Base-by-base conservation (phyloP, 2,797 vertebrate genomes). In the Halcyon chelicuti region DNA sequence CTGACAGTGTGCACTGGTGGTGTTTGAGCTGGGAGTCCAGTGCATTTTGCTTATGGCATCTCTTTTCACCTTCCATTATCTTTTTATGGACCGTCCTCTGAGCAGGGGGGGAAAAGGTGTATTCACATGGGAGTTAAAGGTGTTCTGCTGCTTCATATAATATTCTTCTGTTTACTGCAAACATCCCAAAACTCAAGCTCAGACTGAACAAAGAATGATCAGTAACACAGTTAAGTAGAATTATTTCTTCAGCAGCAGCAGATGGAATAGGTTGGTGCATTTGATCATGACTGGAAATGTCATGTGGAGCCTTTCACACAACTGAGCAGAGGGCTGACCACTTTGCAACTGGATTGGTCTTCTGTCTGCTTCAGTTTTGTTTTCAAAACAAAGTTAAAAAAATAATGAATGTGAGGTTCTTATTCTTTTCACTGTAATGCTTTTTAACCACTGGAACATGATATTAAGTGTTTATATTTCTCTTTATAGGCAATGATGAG, bases 401-500 rank as follows among this genome's bases (percentile, higher is more conserved):
- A 52, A 52, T 31, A n/a, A 31, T 55, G 20, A 55, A n/a, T n/a
- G 19, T 55, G 18, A 31, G 55, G 31, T 33, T 81, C 26, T 19
- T 13, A 25, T 82, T 61, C 61, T 65, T 72, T 67, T 49, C 16
- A 35, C 31, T 33, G 1, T 39, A 76, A 65, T 46, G 44, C 26
- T 77, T 93, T 92, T 71, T 89, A 77, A 81, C 26, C 14, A 37
- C 66, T 90, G 57, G 31, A 83, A 67, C 33, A 12, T 73, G 35
- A 35, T 81, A 10, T 76, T 94, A 93, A 96, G n/a, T 97, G 23
- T 78, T 88, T 98, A 87, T 95, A 37, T 96, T 97, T 91, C 78
- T 96, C 88, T 96, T 97, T 90, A 86, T 80, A 99, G 99, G 99
- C 95, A 99, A 99, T 75, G 99, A 99, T 94, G 99, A 99, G 44